Evolutionary conservation across 1,140 invertebrate genomes (phyloP), one percentile per base, ranked within the genome.

Genomic region (Scaptomyza graminum): DNA sequence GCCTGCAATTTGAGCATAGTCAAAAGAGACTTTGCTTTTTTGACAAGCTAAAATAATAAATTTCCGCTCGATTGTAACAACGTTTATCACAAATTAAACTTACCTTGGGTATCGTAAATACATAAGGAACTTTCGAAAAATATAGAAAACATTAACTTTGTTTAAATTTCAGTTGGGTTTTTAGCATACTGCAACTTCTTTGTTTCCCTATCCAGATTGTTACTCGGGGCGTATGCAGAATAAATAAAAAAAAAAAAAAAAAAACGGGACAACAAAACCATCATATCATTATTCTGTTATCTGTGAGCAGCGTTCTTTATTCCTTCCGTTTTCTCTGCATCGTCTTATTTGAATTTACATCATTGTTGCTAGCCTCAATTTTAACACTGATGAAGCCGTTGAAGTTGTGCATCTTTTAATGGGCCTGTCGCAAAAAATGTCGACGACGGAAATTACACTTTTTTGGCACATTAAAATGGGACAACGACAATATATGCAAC

Each of bases 401-500:
- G 84, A 84, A 90, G 80, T 80, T 88, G 84, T 85, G 79, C 79
- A 89, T 77, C 70, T 59, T 89, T 89, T 85, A 76, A 84, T 81
- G 60, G 69, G 47, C 13, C 57, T 49, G 63, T 59, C 46, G 69
- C 63, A 76, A 84, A 76, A 28, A 84, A 75, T 59, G 64, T 70
- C 50, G 56, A 68, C 65, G 60, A 46, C 79, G 80, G 88, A 90
- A 90, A 88, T 90, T 90, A 90, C 82, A 74, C 90, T 90, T 90
- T 90, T 81, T 67, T 69, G 79, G 74, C 64, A 59, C 79, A 90
- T 90, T 87, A 90, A 88, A 90, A 83, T 73, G 70, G 56, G 60
- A 46, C 71, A 60, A 34, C 31, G 61, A 44, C 82, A 87, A 78
- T 82, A 87, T 87, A 87, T 82, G 71, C 3, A 22, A 3, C 0